Evolutionary conservation across 2,113 vertebrate genomes (phyloP), one percentile per base, ranked within the genome.

Genomic region (Ptilorrhoa leucosticta): DNA sequence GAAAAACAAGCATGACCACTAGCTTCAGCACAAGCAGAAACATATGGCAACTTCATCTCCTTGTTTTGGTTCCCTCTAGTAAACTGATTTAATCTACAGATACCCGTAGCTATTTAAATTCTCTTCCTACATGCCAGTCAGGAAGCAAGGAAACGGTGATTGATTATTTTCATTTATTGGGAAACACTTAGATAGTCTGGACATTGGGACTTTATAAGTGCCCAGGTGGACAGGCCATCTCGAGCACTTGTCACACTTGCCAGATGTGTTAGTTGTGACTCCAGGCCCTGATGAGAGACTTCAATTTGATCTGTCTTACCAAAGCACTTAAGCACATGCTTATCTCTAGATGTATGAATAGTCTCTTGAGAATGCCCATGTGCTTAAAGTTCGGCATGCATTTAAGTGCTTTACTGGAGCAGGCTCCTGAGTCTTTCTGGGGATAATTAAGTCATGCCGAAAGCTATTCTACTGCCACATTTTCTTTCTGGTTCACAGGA

Each of bases 401-500:
- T 90, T 93, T 94, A 92, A 96, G 92, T 96, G 90, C 92, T 94
- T 90, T 92, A 63, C 85, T 95, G 90, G 90, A 91, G 90, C 90
- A 80, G 79, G 78, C 90, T 95, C 85, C 94, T 40, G 63, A 96
- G 94, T 90, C 93, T 94, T 96, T 90, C 90, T 93, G 90, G 72
- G 92, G 94, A 66, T 96, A 96, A 96, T 94, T 87, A 97, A 97
- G 91, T 70, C 93, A 96, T 87, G 93, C 86, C 88, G n/a, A 92
- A 90, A 75, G 86, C 85, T 91, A 58, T 97, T 97, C 94, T 65
- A 89, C 71, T 96, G 80, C 80, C 82, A 84, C 93, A 89, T 92
- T 97, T 96, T 96, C 95, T 94, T 94, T 97, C 95, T 97, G 96
- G 94, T 97, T 97, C 93, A 96, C 90, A 84, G 96, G 94, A 97